Evolutionary conservation across 1,140 invertebrate genomes (phyloP), one percentile per base, ranked within the genome.

Genomic region (Zaprionus davidi): DNA sequence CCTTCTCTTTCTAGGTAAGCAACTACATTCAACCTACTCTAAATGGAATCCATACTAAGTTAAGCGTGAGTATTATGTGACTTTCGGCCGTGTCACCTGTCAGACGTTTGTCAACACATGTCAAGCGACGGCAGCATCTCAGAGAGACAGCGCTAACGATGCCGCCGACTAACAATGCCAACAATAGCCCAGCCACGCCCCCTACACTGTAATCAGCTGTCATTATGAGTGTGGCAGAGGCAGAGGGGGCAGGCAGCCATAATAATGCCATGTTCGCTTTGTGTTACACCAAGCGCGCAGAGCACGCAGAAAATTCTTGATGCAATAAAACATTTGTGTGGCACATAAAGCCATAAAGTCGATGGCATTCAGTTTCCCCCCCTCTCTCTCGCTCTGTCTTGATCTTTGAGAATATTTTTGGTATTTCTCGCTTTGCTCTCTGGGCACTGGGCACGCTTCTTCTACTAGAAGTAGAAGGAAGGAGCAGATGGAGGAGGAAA

Each of bases 91-190:
- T 70, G 72, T 90, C 68, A 79, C 79, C 68, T 90, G 85, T 90
- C 85, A 90, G 76, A 79, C 85, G 73, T 88, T 81, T 84, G 85
- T 88, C 84, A 87, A 87, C 81, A 88, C 75, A 88, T 77, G 82
- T 86, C 82, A 86, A 46, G 41, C 41, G 55, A 41, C 76, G 46
- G 46, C 46, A 49, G n/a, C 46, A 49, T 51, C 46, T 51, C 46
- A 5, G 20, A 22, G 9, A 22, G 20, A 22, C 17, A 22, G 76
- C 44, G 70, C 80, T 66, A 75, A 87, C 59, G 64, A 74, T 74
- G 85, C 81, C 84, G 84, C 68, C 78, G 70, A 67, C 76, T 72
- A 53, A 51, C 66, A 66, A 34, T 66, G 76, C 69, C 66, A 71
- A 71, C 51, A 62, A 76, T 36, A 41, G 13, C 66, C 9, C 67